Evolutionary conservation across 2,113 vertebrate species (phyloP).

Genomic region (Catharus fuscescens): DNA sequence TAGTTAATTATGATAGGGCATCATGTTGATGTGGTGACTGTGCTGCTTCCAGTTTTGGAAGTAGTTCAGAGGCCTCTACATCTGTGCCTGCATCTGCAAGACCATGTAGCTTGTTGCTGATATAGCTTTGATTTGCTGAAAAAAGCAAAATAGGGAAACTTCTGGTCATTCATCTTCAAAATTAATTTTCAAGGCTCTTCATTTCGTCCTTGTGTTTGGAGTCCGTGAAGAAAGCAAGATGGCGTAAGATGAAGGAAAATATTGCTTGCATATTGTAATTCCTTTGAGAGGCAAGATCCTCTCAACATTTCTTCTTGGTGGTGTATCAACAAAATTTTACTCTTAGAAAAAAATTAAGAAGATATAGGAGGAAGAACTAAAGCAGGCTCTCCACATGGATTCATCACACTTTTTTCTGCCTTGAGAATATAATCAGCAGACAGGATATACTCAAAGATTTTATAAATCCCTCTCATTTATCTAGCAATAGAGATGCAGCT

Average conservation of each 20-base stretch:
- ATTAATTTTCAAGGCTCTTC: constrained; percentile 50
- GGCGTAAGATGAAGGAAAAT: constrained; percentile 46
- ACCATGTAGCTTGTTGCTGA: background rate
- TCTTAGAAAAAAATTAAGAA: background rate
- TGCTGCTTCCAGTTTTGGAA: constrained; percentile 38
- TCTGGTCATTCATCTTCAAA: constrained; percentile 45
- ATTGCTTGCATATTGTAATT: background rate
- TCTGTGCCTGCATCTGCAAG: constrained; percentile 50
- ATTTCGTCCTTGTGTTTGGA: constrained; percentile 15
- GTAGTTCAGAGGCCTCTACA: constrained; percentile 54
- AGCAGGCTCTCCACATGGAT: background rate
- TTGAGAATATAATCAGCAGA: background rate
- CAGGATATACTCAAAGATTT: background rate
- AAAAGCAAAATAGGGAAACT: constrained; percentile 15
- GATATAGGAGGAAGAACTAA: background rate
- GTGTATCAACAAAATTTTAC: background rate
- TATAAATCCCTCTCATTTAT: background rate
- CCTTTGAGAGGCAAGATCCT: background rate
- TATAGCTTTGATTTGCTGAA: constrained; percentile 48
- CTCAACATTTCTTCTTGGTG: background rate
- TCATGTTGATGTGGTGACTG: constrained; percentile 12
- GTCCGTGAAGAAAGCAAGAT: background rate
- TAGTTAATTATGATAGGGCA: constrained; percentile 1
- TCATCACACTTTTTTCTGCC: background rate
- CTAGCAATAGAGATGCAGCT: background rate